Evolutionary conservation across 1,140 invertebrate genomes (phyloP).

Genomic region (Ceratina calcarata): DNA sequence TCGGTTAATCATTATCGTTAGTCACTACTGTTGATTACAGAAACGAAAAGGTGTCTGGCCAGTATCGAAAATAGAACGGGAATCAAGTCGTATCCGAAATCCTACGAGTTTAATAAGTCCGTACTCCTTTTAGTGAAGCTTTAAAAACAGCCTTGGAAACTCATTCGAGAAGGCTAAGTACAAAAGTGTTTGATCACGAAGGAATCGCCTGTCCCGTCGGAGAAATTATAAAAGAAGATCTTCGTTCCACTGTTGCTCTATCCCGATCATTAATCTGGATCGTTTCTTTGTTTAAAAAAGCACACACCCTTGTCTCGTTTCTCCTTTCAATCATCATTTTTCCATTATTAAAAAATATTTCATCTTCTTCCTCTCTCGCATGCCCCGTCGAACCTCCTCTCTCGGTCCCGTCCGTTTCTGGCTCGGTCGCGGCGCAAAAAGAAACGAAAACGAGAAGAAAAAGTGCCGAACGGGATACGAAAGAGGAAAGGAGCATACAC

Average conservation of each 20-base stretch:
- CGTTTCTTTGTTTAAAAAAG: neutral
- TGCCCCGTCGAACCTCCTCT: slow-evolving; percentile 9
- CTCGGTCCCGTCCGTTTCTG: slow-evolving; percentile 15
- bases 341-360: slow-evolving; percentile 64
- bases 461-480: slow-evolving; percentile 23
- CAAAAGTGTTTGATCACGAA: neutral
- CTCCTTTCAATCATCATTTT: slow-evolving; percentile 32
- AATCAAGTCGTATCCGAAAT: slow-evolving; percentile 22
- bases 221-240: neutral
- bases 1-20: slow-evolving; percentile 40
- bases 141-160: no score
- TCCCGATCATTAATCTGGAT: neutral
- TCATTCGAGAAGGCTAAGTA: slow-evolving; percentile 2
- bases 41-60: slow-evolving; percentile 26
- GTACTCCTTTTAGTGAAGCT: no score
- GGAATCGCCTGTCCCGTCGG: no score
- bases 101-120: no score
- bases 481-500: slow-evolving; percentile 57
- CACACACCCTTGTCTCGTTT: neutral
- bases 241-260: neutral
- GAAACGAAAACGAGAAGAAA: slow-evolving; percentile 23
- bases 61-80: slow-evolving; percentile 16
- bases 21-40: slow-evolving; percentile 41
- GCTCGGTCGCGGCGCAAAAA: slow-evolving; percentile 23
- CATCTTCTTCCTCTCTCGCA: slow-evolving; percentile 46